Base-by-base conservation (phyloP, 2,797 vertebrate species). In the Saxicola maurus region DNA sequence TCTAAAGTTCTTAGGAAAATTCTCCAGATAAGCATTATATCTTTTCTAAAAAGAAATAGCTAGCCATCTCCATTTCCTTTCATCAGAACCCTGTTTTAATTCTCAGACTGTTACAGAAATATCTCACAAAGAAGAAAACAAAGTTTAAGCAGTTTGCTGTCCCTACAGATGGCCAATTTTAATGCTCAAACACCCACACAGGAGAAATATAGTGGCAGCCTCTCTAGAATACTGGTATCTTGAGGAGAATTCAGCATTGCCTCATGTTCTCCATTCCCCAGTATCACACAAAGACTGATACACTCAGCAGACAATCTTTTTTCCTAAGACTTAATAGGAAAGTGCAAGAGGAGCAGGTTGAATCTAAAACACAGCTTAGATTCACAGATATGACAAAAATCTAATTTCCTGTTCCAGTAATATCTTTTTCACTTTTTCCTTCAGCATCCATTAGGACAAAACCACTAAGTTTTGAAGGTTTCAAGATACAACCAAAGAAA, bases 131-230 rank as follows among this genome's bases (percentile, higher is more conserved):
- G 82, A 73, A 89, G 57, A 68, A 90, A 83, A 82, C 61, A 79
- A 81, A 84, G 60, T 71, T 75, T 51, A 87, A 93, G 87, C 91
- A 86, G 62, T 87, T 89, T 87, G 45, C 81, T 77, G 78, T 81
- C 76, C 48, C 59, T 74, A 81, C 75, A 81, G 82, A 84, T 91
- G 82, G 86, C 35, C 76, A 87, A 56, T 56, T 86, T 69, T 90
- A 95, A 95, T 83, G 89, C 64, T 89, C 66, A 94, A 65, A 66
- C 71, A 94, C 80, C 80, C 87, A 94, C 83, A 89, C 43, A 91
- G 64, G 27, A 86, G 57, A 90, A 92, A 82, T 61, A 69, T 13
- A 83, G 69, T 57, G 57, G 55, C 81, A 84, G 30, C 76, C 65
- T 81, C 43, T 71, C 76, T 21, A 66, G 87, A 90, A 91, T 59